Evolutionary conservation across 2,888 invertebrate genomes (phyloP).

Genomic region (Galerucella pusilla): DNA sequence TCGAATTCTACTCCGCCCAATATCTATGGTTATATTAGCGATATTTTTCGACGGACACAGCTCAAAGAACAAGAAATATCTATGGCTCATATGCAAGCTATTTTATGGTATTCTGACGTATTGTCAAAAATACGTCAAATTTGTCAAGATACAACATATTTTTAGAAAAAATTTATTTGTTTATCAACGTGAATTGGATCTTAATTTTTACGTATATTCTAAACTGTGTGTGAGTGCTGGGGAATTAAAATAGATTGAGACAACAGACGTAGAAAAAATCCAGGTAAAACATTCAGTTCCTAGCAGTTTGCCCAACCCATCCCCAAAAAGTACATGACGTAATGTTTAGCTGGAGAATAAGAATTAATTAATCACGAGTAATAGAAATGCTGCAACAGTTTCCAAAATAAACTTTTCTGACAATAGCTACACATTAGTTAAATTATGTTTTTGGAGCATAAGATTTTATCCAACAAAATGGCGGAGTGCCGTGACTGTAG

Average conservation of each 20-base stretch:
- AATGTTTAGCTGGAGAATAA: slow-evolving; percentile 44
- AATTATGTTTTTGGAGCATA: slow-evolving; percentile 2
- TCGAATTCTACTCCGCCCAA: no score
- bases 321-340: slow-evolving; percentile 45
- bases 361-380: slow-evolving; percentile 25
- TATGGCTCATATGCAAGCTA: no score
- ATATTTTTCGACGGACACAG: no score
- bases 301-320: slow-evolving; percentile 36
- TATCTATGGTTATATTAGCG: no score
- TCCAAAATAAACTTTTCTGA: slow-evolving; percentile 18
- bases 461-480: slow-evolving; percentile 25
- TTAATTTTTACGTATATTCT: neutral
- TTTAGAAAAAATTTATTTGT: slow-evolving; percentile 24
- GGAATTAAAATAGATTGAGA: neutral
- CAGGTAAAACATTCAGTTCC: slow-evolving; percentile 20
- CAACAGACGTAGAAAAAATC: slow-evolving; percentile 1
- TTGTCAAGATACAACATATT: slow-evolving; percentile 25
- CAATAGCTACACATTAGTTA: neutral
- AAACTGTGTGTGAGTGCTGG: slow-evolving; percentile 6
- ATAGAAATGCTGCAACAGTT: slow-evolving; percentile 20
- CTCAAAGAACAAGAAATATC: no score
- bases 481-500: slow-evolving; percentile 15
- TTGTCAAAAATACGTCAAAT: slow-evolving; percentile 5
- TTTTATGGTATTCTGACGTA: neutral
- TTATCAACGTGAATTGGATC: slow-evolving; percentile 27